phyloP scores from a whole-genome alignment of 2,797 vertebrate genomes.

The Sus cebifrons region DNA sequence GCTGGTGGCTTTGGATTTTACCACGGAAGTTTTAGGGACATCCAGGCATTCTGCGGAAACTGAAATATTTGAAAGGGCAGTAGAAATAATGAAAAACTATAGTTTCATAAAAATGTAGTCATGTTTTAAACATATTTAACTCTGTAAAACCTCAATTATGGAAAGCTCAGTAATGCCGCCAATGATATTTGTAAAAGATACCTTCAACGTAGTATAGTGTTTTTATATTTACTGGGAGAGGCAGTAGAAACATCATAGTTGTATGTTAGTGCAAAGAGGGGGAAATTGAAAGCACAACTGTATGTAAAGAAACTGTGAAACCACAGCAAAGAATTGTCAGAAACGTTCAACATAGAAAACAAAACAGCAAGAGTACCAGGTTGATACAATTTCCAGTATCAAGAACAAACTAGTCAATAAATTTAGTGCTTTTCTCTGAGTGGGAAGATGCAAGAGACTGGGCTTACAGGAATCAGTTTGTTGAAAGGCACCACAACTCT shows the following conservation, averaged over 20 bases:
- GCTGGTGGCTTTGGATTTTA: conserved; percentile 80
- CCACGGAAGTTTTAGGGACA: conserved; percentile 78
- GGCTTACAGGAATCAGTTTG: too few relatives aligned
- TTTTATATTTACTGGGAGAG: conserved; percentile 87
- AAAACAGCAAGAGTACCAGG: too few relatives aligned
- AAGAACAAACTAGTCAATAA: too few relatives aligned
- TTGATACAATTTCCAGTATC: too few relatives aligned
- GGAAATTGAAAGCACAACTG: conserved; percentile 1
- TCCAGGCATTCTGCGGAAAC: conserved; percentile 83
- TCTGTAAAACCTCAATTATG: conserved; percentile 81
- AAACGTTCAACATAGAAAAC: too few relatives aligned
- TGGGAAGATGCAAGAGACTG: too few relatives aligned
- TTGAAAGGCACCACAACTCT: too few relatives aligned
- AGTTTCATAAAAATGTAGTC: conserved; percentile 81
- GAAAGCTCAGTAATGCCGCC: conserved; percentile 88
- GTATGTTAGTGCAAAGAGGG: conserved; percentile 82
- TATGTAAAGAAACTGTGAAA: too few relatives aligned
- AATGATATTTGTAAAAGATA: conserved; percentile 87
- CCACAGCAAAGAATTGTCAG: too few relatives aligned
- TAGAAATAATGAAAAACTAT: conserved; percentile 85
- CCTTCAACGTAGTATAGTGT: conserved; percentile 89
- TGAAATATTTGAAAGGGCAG: conserved; percentile 85
- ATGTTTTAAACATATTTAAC: conserved; percentile 79
- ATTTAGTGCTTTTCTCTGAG: too few relatives aligned
- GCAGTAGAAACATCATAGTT: conserved; percentile 84